These are phyloP conservation scores for Recurvirostra avosetta DNA, from an alignment of 2,113 vertebrate species.

Conservation along the genomic window DNA sequence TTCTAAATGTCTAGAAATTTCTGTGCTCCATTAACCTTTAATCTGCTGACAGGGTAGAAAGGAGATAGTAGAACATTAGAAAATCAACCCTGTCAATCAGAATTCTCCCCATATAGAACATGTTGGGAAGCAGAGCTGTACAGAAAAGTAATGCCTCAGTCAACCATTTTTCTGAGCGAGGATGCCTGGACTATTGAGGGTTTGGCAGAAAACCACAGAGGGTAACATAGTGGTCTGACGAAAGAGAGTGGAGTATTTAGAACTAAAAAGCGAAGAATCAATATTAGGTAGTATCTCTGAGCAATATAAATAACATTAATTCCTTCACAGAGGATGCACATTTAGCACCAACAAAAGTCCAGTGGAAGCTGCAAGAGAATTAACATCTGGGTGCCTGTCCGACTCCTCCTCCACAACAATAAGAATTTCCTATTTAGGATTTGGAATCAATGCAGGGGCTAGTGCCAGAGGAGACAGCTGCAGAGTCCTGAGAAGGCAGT, in stretches of 20 bases:
- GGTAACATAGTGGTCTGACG: background rate
- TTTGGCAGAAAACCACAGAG: background rate
- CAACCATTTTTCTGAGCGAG: background rate
- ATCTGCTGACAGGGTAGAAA: background rate
- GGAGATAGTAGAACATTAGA: background rate
- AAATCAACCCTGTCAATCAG: background rate
- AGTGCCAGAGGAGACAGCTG: constrained; percentile 62
- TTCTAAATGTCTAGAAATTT: background rate
- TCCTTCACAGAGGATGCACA: background rate
- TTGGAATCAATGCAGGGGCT: constrained; percentile 22
- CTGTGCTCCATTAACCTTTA: background rate
- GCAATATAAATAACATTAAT: background rate
- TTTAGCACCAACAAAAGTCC: background rate
- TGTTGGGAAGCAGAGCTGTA: background rate
- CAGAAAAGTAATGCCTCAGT: background rate
- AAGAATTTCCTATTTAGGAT: constrained; percentile 31
- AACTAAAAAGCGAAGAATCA: background rate
- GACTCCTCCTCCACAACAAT: background rate
- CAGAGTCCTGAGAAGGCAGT: constrained; percentile 23
- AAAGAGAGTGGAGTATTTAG: background rate
- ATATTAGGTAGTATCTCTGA: background rate
- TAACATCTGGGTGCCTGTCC: constrained; percentile 36
- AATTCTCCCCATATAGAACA: background rate
- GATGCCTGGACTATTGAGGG: background rate
- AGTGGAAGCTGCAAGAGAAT: background rate